A percentile compares a stretch with the other conserved stretches of the same genome.
These are phyloP conservation scores for Siniperca obscura DNA, from an alignment of 2,797 vertebrate species.

Conservation along the genomic window DNA sequence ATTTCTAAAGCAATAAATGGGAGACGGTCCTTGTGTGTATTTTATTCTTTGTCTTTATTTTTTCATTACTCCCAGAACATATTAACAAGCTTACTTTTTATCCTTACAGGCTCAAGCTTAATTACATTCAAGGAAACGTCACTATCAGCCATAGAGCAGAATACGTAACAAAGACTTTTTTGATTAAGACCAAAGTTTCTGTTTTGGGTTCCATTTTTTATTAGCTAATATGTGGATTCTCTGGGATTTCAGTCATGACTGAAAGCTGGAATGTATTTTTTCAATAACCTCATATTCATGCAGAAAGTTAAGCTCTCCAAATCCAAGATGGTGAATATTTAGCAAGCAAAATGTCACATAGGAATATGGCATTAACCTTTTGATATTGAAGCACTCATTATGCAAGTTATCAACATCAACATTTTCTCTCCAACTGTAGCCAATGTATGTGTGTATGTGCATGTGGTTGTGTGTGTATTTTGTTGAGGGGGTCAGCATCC, in stretches of 20 bases:
- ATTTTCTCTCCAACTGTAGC: slow-evolving; percentile 15
- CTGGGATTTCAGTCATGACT: slow-evolving; percentile 66
- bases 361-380: slow-evolving; percentile 73
- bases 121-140: slow-evolving; percentile 81
- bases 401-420: slow-evolving; percentile 61
- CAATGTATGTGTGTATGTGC: not conserved
- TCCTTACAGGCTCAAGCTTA: slow-evolving; percentile 85
- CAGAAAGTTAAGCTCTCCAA: slow-evolving; percentile 77
- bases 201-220: slow-evolving; percentile 79
- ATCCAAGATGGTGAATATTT: slow-evolving; percentile 78
- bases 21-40: slow-evolving; percentile 74
- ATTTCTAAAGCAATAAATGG: slow-evolving; percentile 83
- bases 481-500: slow-evolving; percentile 11
- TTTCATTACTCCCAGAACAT: slow-evolving; percentile 81
- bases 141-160: slow-evolving; percentile 70
- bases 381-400: slow-evolving; percentile 69
- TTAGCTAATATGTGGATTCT: slow-evolving; percentile 79
- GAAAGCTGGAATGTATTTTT: slow-evolving; percentile 68
- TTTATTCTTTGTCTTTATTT: slow-evolving; percentile 76
- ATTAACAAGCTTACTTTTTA: slow-evolving; percentile 86
- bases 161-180: slow-evolving; percentile 80
- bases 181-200: slow-evolving; percentile 83
- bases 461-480: not conserved
- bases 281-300: slow-evolving; percentile 75
- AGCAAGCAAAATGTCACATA: slow-evolving; percentile 79